Evolutionary conservation across 2,113 vertebrate species (phyloP), one percentile per base, ranked within the genome.

Genomic region (Archocentrus centrarchus): DNA sequence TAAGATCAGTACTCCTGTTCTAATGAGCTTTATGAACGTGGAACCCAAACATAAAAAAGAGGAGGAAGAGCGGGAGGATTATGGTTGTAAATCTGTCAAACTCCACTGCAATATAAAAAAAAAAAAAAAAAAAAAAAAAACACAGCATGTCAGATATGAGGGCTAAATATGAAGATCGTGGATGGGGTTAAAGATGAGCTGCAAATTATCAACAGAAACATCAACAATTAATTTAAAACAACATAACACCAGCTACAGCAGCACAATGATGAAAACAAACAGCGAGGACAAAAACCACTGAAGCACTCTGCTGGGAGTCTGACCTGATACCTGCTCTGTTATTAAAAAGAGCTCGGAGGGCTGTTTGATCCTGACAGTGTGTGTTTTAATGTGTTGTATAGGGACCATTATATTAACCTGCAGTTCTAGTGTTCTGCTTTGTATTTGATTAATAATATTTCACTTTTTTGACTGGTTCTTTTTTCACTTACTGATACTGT

Each of bases 1-100:
- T 83, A 41, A 60, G 79, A 86, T 88, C 90, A 93, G 83, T 85
- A 17, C 10, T 88, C 85, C 89, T 77, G 84, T 41, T 90, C 85
- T 15, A 15, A 11, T 30, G 63, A 63, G 83, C 77, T 92, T 89
- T 68, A 93, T 89, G 80, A 83, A 86, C 4, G 77, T 2, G 6
- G 75, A 59, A 70, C 6, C 37, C 79, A 78, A 62, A 86, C 37
- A 59, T 27, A 3, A 30, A 70, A 61, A 61, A 13, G 15, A 27
- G 9, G 17, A 59, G 6, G 47, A 70, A 3, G 39, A 70, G 62
- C 73, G 55, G 37, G 50, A 86, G 32, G 55, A 75, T 86, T 60
- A 79, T 32, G 37, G 60, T 68, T 59, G 3, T 41, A 77, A 77
- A 79, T 47, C 32, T 32, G 35, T 77, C 80, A 92, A 88, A 90